Evolutionary conservation across 2,888 invertebrate species (phyloP), one percentile per base, ranked within the genome.

Genomic region (Temnothorax unifasciatus): DNA sequence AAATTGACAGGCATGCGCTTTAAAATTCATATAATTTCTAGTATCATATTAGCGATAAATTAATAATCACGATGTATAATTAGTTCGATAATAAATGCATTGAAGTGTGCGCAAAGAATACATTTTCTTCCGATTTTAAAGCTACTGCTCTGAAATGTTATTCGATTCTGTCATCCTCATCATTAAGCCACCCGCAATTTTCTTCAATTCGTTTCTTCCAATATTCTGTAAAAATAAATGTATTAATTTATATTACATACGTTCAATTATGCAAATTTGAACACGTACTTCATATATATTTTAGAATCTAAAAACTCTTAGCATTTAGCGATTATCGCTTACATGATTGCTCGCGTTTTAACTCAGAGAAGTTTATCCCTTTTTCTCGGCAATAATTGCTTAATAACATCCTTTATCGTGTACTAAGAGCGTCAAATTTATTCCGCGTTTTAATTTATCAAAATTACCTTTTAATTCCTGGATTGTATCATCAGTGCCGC

Each of bases 181-280:
- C 95, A 44, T 95, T 85, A 87, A 96, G 95, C 96, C 96, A 96
- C 3, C 95, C 94, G 2, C 92, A 89, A 87, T 95, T 94, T 25
- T 95, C 93, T 83, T 94, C 90, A 6, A 95, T 92, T 50, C 92
- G 92, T 11, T 92, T 89, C 85, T 94, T 95, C 96, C 96, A 96
- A 89, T 95, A 95, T 77, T 95, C 95, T 95, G 89, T n/a, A 71
- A 61, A 52, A 29, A 2, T 21, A 47, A 47, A 13, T 41, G 0
- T 29, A 29, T 29, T 29, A 29, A 29, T 41, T 66, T 44, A 8
- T 25, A 11, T 63, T 38, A 64, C 9, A 4, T 9, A 38, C 13
- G 25, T 50, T 47, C 18, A 68, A n/a, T 13, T 64, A 63, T 9
- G 18, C 15, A 5, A 50, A 15, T 50, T 2, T 6, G 18, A 18